phyloP scores from a whole-genome alignment of 1,140 invertebrate species.

The Drosophila orena region DNA sequence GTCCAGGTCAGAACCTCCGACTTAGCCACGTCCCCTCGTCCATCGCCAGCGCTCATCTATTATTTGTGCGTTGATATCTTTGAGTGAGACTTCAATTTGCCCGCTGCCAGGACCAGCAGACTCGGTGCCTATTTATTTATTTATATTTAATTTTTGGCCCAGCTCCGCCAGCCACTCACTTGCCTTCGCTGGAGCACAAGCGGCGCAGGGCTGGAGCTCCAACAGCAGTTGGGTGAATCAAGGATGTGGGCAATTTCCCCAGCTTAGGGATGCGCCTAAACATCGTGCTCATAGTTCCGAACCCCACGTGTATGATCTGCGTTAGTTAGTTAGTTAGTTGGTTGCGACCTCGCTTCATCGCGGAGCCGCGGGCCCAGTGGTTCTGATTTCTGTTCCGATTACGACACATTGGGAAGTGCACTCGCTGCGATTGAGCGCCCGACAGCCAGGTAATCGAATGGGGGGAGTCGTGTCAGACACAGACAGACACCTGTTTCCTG shows the following conservation, averaged over 20 bases:
- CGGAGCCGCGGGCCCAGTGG: neutral
- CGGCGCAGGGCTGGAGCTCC: too few relatives aligned
- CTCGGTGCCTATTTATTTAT: slow-evolving; percentile 63
- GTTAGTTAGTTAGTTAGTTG: too few relatives aligned
- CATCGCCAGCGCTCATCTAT: slow-evolving; percentile 46
- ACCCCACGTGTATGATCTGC: too few relatives aligned
- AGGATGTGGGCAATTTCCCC: too few relatives aligned
- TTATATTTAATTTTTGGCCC: slow-evolving; percentile 63
- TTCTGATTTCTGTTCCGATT: neutral
- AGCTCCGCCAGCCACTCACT: neutral
- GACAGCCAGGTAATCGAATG: slow-evolving; percentile 37
- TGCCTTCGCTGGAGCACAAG: too few relatives aligned
- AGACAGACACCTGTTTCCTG: slow-evolving; percentile 46
- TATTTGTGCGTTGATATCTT: slow-evolving; percentile 82
- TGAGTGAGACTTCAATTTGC: slow-evolving; percentile 74
- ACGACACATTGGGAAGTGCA: too few relatives aligned
- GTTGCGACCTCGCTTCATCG: neutral
- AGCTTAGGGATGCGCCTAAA: too few relatives aligned
- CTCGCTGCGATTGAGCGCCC: slow-evolving; percentile 16
- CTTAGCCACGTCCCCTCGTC: neutral
- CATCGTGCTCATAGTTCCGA: too few relatives aligned
- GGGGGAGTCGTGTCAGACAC: slow-evolving; percentile 30
- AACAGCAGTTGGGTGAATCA: too few relatives aligned
- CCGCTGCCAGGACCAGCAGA: slow-evolving; percentile 44
- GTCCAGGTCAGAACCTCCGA: slow-evolving; percentile 21